Evolutionary conservation across 2,888 invertebrate genomes (phyloP).

Genomic region (Troides aeacus): DNA sequence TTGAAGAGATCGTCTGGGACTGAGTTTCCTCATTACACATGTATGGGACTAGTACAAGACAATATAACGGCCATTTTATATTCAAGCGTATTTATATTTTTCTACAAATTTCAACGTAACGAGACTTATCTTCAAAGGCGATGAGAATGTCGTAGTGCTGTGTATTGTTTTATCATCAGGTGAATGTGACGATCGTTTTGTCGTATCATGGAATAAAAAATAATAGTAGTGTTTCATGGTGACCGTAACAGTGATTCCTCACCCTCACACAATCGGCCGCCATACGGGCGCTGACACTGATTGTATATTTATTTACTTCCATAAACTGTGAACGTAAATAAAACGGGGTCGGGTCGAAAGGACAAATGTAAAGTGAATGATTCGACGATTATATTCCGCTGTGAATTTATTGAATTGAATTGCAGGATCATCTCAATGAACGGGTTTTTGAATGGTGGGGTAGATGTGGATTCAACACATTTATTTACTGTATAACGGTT

Average conservation of each 20-base stretch:
- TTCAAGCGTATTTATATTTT: no score
- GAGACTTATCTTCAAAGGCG: no score
- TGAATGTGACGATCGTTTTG: no score
- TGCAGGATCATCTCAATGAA: constrained; percentile 31
- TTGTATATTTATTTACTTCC: constrained; percentile 44
- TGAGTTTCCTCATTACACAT: no score
- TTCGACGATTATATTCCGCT: constrained; percentile 63
- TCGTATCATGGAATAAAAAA: no score
- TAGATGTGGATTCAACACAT: background rate
- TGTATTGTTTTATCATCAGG: no score
- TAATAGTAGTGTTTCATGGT: background rate
- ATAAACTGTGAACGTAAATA: constrained; percentile 45
- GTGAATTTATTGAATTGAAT: constrained; percentile 69
- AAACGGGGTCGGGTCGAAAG: constrained; percentile 38
- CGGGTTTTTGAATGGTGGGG: constrained; percentile 25
- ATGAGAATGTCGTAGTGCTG: no score
- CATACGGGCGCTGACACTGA: constrained; percentile 48
- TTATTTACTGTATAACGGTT: no score
- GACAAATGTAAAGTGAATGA: constrained; percentile 60
- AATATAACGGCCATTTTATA: no score
- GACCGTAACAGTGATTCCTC: constrained; percentile 37
- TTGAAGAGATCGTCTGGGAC: no score
- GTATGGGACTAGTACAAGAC: no score
- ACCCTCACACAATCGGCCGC: constrained; percentile 40
- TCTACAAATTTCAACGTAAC: no score